These are phyloP conservation scores for Meloidogyne hapla DNA, from an alignment of 1,140 invertebrate species.

Conservation along the genomic window DNA sequence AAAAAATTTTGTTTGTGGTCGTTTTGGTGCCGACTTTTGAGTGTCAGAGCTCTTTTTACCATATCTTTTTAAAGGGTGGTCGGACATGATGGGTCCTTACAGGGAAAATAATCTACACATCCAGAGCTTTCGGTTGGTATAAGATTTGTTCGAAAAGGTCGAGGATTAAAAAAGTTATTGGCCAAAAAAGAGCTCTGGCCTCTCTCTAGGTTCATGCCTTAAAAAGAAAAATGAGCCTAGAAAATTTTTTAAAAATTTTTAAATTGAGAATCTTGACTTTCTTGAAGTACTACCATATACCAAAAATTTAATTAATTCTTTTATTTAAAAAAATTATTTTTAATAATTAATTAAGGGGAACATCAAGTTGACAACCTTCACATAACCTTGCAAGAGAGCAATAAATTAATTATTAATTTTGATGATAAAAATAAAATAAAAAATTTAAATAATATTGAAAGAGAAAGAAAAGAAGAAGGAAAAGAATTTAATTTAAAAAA, in stretches of 20 bases:
- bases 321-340: neutral
- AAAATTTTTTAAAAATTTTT: neutral
- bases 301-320: neutral
- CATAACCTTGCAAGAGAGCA: neutral
- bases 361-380: slow-evolving; percentile 1
- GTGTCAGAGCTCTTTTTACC: too few species aligned
- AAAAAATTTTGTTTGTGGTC: too few species aligned
- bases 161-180: too few species aligned
- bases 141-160: too few species aligned
- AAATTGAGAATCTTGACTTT: neutral
- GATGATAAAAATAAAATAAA: neutral
- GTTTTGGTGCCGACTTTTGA: too few species aligned
- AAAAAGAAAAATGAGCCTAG: too few species aligned
- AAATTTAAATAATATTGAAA: neutral
- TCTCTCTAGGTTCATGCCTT: too few species aligned
- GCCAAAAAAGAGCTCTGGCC: too few species aligned
- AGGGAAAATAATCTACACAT: too few species aligned
- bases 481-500: neutral
- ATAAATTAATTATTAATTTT: neutral
- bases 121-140: too few species aligned
- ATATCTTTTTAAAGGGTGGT: too few species aligned
- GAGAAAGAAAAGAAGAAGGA: neutral
- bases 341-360: neutral
- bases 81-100: too few species aligned
- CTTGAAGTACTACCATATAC: neutral